Evolutionary conservation across 1,140 invertebrate species (phyloP), one percentile per base, ranked within the genome.

Genomic region (Andrena cerasifolii): DNA sequence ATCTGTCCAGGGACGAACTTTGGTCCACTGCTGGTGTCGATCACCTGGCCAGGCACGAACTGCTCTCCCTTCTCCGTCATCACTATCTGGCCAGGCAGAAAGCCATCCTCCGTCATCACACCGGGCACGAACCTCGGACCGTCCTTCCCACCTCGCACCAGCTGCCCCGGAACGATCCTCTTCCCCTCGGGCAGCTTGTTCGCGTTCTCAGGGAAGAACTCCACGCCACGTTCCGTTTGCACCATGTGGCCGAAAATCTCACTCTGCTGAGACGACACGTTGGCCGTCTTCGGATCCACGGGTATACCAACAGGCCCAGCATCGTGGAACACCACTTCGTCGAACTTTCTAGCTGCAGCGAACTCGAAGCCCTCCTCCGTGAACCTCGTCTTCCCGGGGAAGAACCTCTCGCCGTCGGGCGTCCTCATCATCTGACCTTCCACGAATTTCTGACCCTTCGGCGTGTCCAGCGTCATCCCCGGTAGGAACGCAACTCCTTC

Each of bases 1-100:
- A 96, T 94, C 91, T 95, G 95, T 2, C 95, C 96, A 28, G 95
- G 95, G 16, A 96, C 95, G 88, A 96, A 96, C 91, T 95, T 93
- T 14, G 93, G 93, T 0, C 94, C 93, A 28, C 90, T 89, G 18
- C 89, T 89, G 0, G 94, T 94, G 65, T 94, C 93, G 4, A 95
- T 92, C 0, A 95, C 93, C 85, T 94, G 94, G 4, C 94, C 94
- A 2, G 94, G 94, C 18, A 95, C 91, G 88, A 96, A 96, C 76
- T 95, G 94, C 87, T 96, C 95, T 2, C 95, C 95, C 70, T 94
- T 94, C 87, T 95, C 95, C 6, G 95, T 96, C 74, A 93, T 94
- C 0, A 96, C 94, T 73, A 95, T 93, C 91, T 96, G 95, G 4
- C 96, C 96, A 0, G 96, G 95, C 16, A 96, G 92, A 86, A 96